Evolutionary conservation across 2,888 invertebrate genomes (phyloP), one percentile per base, ranked within the genome.

Genomic region (Carpatolechia fugitivella): DNA sequence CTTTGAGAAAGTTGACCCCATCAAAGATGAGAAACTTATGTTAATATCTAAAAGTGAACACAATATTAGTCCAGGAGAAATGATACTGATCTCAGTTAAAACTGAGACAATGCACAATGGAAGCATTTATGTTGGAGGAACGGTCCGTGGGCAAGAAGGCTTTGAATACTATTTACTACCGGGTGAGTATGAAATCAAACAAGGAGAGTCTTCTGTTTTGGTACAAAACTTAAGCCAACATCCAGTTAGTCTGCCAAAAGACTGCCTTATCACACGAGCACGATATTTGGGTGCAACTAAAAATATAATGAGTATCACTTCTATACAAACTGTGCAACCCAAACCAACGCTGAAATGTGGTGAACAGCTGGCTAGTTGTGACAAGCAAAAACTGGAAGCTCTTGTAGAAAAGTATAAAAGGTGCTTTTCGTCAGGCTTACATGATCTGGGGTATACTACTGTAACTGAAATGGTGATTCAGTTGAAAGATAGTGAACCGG

Each of bases 381-480:
- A 57, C 30, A 48, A 30, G 33, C 40, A 36, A 29, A 10, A 54
- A 8, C 31, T 47, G 1, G 13, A 46, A 1, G 11, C 33, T 4
- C 41, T 60, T 3, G 16, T 58, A 8, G 13, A 24, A 0, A 52
- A 48, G 14, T 60, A 54, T 50, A 52, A 56, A 31, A 18, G 29
- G 16, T 57, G 60, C 44, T 59, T 60, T 18, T 60, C 58, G 1
- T 49, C 8, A 0, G 48, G 56, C 4, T n/a, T 57, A 16, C 44
- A 52, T 10, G 61, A 59, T 46, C 29, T 61, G 13, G 61, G 61
- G 8, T 56, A 7, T 33, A 57, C 57, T 6, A 49, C 48, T 0
- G 57, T 20, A 5, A 33, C 56, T 0, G 58, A 62, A 36, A 62
- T 62, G 59, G 52, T 24, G 20, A 62, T 60, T 5, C 24, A 56